Conservation (phyloP, 1,140 invertebrate species). For the Drosophila subpulchrella region DNA sequence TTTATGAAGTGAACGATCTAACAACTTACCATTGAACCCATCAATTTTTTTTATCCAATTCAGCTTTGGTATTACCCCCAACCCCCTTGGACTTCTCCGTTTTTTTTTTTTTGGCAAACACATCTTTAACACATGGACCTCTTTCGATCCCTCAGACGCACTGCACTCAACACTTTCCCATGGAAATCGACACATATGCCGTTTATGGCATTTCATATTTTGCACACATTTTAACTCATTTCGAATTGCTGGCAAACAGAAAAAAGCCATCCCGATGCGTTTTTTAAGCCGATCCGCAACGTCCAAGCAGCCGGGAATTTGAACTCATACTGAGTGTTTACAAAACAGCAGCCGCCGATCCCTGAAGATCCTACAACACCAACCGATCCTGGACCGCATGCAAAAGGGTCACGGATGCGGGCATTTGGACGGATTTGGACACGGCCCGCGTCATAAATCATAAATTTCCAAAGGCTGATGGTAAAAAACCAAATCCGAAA, state of each 20-base stretch:
- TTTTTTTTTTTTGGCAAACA: slow-evolving; percentile 13
- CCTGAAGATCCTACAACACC: slow-evolving; percentile 20
- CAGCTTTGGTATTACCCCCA: not conserved
- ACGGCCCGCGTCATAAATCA: slow-evolving; percentile 76
- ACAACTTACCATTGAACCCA: not conserved
- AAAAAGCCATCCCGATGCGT: slow-evolving; percentile 25
- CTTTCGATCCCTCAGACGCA: not conserved
- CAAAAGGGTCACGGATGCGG: slow-evolving; percentile 71
- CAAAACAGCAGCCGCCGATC: slow-evolving; percentile 73
- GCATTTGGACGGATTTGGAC: slow-evolving; percentile 42
- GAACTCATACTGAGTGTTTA: slow-evolving; percentile 83
- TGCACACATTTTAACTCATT: slow-evolving; percentile 58
- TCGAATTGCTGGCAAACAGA: slow-evolving; percentile 13
- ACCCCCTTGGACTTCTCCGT: not conserved
- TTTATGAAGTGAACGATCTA: not conserved
- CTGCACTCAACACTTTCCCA: slow-evolving; percentile 43
- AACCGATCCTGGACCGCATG: slow-evolving; percentile 53
- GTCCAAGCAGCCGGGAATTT: slow-evolving; percentile 63
- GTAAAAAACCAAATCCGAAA: slow-evolving; percentile 80
- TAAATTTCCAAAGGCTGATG: slow-evolving; percentile 69
- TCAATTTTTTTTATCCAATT: not conserved
- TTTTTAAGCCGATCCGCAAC: slow-evolving; percentile 67
- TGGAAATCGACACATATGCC: slow-evolving; percentile 30
- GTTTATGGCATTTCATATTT: slow-evolving; percentile 53
- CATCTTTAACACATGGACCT: slow-evolving; percentile 30